These are phyloP conservation scores for Troides aeacus DNA, from an alignment of 2,888 invertebrate genomes.

Conservation along the genomic window DNA sequence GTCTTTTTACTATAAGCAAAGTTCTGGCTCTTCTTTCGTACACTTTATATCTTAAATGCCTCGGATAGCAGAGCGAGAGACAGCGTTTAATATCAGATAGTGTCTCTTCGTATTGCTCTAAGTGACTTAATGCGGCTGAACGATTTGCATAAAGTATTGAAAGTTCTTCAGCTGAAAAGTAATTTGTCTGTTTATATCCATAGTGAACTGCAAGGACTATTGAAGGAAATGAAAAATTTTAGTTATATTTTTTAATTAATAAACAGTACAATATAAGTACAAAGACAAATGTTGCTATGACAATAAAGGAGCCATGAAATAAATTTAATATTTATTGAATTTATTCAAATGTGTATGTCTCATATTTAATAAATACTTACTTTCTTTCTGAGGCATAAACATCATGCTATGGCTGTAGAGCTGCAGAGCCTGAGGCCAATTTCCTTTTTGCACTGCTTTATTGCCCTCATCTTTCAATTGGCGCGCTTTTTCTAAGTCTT, in stretches of 20 bases:
- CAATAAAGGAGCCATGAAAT: too few species aligned
- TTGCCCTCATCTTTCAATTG: constrained; percentile 86
- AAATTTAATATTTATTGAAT: too few species aligned
- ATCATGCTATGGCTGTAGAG: constrained; percentile 86
- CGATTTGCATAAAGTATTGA: constrained; percentile 88
- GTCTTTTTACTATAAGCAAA: constrained; percentile 83
- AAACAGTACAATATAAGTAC: too few species aligned
- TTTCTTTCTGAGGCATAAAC: constrained; percentile 83
- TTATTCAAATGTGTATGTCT: too few species aligned
- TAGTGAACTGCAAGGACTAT: not conserved
- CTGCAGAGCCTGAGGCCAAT: constrained; percentile 84
- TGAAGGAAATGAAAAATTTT: too few species aligned
- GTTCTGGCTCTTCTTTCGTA: constrained; percentile 87
- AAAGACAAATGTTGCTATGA: not conserved
- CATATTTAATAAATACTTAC: constrained; percentile 68
- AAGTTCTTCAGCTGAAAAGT: constrained; percentile 78
- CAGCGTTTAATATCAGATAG: constrained; percentile 86
- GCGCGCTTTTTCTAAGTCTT: constrained; percentile 81
- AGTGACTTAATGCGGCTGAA: constrained; percentile 88
- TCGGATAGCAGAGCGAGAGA: constrained; percentile 83
- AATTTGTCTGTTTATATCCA: not conserved
- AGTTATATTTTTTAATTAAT: too few species aligned
- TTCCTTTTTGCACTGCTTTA: constrained; percentile 84
- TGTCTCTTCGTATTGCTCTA: constrained; percentile 83
- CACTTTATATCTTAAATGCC: constrained; percentile 86